Percentiles rank a stretch among this genome's conserved stretches.
Evolutionary conservation across 2,113 vertebrate genomes (phyloP).

Genomic region (Arvicanthis niloticus): DNA sequence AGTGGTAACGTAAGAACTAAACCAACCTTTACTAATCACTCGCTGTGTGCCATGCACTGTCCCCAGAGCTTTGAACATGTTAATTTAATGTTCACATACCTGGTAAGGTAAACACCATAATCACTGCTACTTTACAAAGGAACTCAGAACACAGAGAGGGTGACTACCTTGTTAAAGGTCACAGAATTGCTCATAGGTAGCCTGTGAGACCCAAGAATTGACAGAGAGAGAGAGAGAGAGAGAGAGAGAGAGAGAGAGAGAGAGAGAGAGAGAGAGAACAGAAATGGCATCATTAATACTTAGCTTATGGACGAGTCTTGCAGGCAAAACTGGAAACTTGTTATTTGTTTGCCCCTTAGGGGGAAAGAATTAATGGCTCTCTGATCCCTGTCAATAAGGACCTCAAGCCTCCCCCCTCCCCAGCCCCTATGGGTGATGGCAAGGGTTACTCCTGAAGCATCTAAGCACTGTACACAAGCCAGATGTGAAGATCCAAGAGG

Average conservation of each 20-base stretch:
- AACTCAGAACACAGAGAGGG: conserved; percentile 16
- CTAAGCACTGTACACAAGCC: background rate
- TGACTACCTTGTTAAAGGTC: background rate
- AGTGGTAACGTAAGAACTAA: background rate
- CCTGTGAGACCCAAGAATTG: background rate
- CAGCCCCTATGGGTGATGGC: background rate
- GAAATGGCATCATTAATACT: background rate
- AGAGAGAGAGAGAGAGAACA: background rate
- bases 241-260: no score
- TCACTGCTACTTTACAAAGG: background rate
- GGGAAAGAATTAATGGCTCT: background rate
- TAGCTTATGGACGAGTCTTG: background rate
- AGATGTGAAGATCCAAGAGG: background rate
- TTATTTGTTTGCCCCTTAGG: background rate
- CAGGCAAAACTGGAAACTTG: background rate
- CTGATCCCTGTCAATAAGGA: background rate
- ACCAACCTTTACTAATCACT: background rate
- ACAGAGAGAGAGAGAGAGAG: background rate
- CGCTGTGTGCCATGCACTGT: background rate
- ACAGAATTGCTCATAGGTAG: background rate
- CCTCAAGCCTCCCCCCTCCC: background rate
- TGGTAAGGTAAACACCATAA: background rate
- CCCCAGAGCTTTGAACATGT: background rate
- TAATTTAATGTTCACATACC: background rate
- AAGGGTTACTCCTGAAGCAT: background rate